Conservation (phyloP, 2,888 invertebrate genomes). For the Sepiola atlantica region DNA sequence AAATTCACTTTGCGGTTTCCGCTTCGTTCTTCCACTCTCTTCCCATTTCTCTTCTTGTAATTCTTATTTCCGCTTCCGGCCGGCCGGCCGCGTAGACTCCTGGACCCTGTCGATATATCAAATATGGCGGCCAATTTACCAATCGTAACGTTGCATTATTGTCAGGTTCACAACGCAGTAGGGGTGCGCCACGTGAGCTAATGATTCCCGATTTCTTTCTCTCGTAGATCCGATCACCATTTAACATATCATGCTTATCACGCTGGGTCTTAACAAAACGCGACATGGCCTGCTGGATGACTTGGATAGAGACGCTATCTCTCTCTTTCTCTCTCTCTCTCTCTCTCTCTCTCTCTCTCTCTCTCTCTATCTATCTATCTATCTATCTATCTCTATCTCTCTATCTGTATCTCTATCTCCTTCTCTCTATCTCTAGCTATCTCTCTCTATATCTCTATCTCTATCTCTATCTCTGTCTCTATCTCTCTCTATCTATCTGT, state of each 20-base stretch:
- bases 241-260: neutral
- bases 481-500: no score
- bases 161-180: neutral
- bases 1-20: neutral
- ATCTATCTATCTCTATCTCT: neutral
- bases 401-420: no score
- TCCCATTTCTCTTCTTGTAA: neutral
- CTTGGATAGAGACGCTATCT: neutral
- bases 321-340: no score
- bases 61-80: conserved; percentile 23
- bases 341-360: no score
- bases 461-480: no score
- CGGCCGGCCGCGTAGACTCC: neutral
- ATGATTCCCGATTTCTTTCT: neutral
- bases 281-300: neutral
- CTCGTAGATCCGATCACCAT: neutral
- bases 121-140: neutral
- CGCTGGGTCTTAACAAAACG: neutral
- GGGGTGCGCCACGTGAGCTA: neutral
- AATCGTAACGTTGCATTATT: neutral
- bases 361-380: neutral
- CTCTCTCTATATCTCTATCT: no score
- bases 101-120: neutral
- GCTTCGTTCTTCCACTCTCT: neutral
- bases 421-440: no score